phyloP scores from a whole-genome alignment of 2,797 vertebrate genomes.

The Sparidentex hasta region DNA sequence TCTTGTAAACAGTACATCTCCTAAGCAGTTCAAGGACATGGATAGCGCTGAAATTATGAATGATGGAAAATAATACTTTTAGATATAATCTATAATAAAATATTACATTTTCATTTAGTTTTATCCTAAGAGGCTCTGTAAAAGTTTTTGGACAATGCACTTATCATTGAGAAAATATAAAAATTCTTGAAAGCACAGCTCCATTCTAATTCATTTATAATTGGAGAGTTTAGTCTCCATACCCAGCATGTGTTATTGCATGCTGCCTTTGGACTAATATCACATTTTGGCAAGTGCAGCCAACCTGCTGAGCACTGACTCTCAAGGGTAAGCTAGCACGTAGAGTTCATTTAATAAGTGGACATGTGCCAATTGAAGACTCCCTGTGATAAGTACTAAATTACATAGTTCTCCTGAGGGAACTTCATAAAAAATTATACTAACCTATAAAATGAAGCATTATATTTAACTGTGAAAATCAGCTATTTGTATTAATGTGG shows the following conservation, averaged over 20 bases:
- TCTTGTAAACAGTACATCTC: too few species aligned
- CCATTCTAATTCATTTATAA: neutral
- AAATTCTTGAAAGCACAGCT: neutral
- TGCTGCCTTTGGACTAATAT: neutral
- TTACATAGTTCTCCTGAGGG: neutral
- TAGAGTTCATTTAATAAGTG: neutral
- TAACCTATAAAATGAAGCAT: neutral
- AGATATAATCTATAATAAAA: too few species aligned
- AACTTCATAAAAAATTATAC: neutral
- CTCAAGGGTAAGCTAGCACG: slow-evolving; percentile 6
- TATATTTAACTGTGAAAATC: neutral
- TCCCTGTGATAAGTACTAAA: neutral
- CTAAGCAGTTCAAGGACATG: too few species aligned
- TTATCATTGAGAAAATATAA: neutral
- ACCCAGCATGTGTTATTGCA: neutral
- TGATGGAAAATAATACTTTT: too few species aligned
- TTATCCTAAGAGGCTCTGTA: too few species aligned
- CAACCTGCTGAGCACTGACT: neutral
- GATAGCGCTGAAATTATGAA: too few species aligned
- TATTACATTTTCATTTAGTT: too few species aligned
- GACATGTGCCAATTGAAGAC: neutral
- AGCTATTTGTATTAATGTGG: neutral
- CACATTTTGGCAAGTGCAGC: neutral
- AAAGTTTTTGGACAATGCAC: neutral
- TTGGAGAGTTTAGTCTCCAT: neutral